Percentiles rank a stretch among this genome's conserved stretches.
phyloP scores from a whole-genome alignment of 2,113 vertebrate species.

The Fulmarus glacialis region DNA sequence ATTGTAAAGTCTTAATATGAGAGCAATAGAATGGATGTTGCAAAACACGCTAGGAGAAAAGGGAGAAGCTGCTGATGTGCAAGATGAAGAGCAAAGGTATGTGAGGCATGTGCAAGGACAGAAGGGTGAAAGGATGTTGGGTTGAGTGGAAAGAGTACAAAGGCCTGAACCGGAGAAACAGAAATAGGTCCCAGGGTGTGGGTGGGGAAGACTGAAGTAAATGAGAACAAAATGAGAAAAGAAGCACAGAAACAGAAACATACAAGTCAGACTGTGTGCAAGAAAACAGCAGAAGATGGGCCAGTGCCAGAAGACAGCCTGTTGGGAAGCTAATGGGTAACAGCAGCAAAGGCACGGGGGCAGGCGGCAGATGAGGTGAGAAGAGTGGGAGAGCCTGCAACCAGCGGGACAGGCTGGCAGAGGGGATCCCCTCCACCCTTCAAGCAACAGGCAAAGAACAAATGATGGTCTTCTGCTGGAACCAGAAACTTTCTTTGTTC shows the following conservation, averaged over 20 bases:
- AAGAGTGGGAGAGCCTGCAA: not conserved
- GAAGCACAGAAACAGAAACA: not conserved
- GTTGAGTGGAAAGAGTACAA: not conserved
- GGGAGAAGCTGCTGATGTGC: not conserved
- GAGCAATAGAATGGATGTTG: not conserved
- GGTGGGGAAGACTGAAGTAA: not conserved
- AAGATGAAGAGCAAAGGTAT: not conserved
- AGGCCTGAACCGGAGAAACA: not conserved
- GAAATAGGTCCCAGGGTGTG: not conserved
- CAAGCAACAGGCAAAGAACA: accelerated
- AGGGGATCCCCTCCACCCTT: not conserved
- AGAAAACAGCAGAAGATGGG: not conserved
- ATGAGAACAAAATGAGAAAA: not conserved
- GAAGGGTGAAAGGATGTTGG: not conserved
- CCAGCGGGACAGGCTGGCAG: not conserved
- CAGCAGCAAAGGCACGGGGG: not conserved
- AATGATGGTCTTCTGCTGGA: not conserved
- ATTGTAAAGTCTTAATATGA: not conserved
- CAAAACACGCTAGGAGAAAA: not conserved
- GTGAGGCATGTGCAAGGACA: not conserved
- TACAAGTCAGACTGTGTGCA: not conserved
- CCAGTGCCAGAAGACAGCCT: not conserved
- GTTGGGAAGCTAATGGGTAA: not conserved
- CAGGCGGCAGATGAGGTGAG: not conserved
- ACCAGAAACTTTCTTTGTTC: not conserved